Evolutionary conservation across 2,888 invertebrate genomes (phyloP).

Genomic region (Andrena fulva): DNA sequence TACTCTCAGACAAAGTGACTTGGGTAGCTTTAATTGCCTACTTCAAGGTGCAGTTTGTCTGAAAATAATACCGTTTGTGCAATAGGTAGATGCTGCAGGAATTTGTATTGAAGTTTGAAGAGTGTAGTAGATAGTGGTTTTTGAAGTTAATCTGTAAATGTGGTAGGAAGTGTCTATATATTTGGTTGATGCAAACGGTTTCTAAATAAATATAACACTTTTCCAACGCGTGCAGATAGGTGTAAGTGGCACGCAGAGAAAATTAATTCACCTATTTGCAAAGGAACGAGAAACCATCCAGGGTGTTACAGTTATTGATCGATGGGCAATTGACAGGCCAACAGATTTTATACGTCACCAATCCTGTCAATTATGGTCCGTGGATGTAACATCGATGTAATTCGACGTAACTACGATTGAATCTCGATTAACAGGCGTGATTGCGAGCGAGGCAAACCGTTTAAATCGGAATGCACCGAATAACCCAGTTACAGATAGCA

Average conservation of each 20-base stretch:
- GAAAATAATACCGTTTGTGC: too few species aligned
- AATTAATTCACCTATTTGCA: background rate
- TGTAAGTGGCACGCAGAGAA: background rate
- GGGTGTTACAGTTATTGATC: slow-evolving; percentile 5
- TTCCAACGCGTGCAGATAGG: background rate
- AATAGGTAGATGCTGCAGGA: too few species aligned
- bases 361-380: slow-evolving; percentile 25
- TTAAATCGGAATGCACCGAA: background rate
- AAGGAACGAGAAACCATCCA: background rate
- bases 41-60: too few species aligned
- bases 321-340: background rate
- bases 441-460: background rate
- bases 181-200: too few species aligned
- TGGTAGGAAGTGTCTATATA: too few species aligned
- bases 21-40: too few species aligned
- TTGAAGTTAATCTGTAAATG: too few species aligned
- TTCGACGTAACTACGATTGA: slow-evolving; percentile 21
- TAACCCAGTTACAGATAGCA: background rate
- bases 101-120: too few species aligned
- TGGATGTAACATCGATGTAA: slow-evolving; percentile 12
- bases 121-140: too few species aligned
- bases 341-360: slow-evolving; percentile 19
- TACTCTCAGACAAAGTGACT: too few species aligned
- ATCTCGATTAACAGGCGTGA: slow-evolving; percentile 8
- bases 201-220: too few species aligned